A percentile compares a stretch with the other conserved stretches of the same genome.
Conservation (phyloP, 1,140 invertebrate species). For the Nixonia krombeini region DNA sequence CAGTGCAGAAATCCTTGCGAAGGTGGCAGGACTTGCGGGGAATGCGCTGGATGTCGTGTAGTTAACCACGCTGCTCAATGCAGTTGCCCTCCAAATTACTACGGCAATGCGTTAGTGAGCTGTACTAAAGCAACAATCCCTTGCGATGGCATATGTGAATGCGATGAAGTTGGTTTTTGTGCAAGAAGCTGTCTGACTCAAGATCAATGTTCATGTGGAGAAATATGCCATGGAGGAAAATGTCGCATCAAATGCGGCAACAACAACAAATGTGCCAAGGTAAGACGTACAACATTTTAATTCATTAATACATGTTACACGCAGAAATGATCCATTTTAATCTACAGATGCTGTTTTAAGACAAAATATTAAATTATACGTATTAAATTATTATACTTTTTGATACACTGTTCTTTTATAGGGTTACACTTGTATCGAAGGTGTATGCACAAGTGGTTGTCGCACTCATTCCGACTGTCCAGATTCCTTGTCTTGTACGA, state of each 20-base stretch:
- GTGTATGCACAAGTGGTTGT: conserved; percentile 82
- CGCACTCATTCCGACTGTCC: conserved; percentile 85
- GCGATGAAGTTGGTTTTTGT: conserved; percentile 85
- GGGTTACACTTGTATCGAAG: conserved; percentile 77
- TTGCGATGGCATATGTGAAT: conserved; percentile 80
- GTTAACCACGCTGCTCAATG: conserved; percentile 88
- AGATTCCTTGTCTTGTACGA: conserved; percentile 81
- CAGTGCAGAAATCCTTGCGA: conserved; percentile 88
- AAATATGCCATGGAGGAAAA: conserved; percentile 76
- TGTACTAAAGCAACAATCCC: conserved; percentile 78
- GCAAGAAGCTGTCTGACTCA: conserved; percentile 77
- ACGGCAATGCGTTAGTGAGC: conserved; percentile 84
- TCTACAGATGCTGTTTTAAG: no score
- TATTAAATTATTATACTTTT: no score
- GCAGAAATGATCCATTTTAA: no score
- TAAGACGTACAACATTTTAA: conserved; percentile 26
- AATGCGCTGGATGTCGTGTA: conserved; percentile 86
- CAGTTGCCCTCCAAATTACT: conserved; percentile 83
- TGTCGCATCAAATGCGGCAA: conserved; percentile 77
- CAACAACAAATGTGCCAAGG: conserved; percentile 68
- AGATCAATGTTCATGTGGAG: conserved; percentile 83
- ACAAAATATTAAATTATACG: no score
- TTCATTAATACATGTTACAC: no score
- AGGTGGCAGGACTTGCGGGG: conserved; percentile 79
- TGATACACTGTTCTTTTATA: no score